Percentiles rank a stretch among this genome's conserved stretches.
Evolutionary conservation across 2,888 invertebrate genomes (phyloP).

Genomic region (Petrophora chlorosata): DNA sequence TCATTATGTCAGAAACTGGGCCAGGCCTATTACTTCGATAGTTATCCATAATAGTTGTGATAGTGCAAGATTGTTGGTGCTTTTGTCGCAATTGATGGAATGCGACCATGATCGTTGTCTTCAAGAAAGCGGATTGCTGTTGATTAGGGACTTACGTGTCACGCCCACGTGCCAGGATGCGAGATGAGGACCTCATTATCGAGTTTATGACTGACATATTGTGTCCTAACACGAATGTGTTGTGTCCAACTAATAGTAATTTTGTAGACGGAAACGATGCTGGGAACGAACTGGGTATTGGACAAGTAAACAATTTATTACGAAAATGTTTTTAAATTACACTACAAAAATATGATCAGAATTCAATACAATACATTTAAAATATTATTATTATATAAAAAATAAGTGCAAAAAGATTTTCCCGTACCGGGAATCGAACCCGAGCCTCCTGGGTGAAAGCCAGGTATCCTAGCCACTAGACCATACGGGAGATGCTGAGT

Average conservation of each 20-base stretch:
- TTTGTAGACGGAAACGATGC: slow-evolving; percentile 11
- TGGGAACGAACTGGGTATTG: neutral
- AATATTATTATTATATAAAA: neutral
- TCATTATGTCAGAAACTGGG: slow-evolving; percentile 24
- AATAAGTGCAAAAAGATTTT: slow-evolving; percentile 38
- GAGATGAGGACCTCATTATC: slow-evolving; percentile 23
- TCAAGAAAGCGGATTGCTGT: slow-evolving; percentile 31
- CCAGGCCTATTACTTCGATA: slow-evolving; percentile 21
- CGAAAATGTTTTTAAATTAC: neutral
- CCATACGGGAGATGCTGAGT: slow-evolving; percentile 64
- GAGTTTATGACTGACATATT: slow-evolving; percentile 33
- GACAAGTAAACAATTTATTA: neutral
- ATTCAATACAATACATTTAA: too few relatives aligned
- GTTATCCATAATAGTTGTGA: neutral
- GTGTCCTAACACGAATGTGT: slow-evolving; percentile 24
- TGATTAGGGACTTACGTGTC: slow-evolving; percentile 31
- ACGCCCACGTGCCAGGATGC: slow-evolving; percentile 34
- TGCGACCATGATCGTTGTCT: slow-evolving; percentile 20
- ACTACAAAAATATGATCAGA: too few relatives aligned
- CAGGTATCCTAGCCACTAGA: slow-evolving; percentile 89
- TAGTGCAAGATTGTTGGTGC: neutral
- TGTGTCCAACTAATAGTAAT: too few relatives aligned
- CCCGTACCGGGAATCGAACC: slow-evolving; percentile 83
- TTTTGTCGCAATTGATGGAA: slow-evolving; percentile 15
- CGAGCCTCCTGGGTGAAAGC: slow-evolving; percentile 88